Evolutionary conservation across 1,140 invertebrate species (phyloP), one percentile per base, ranked within the genome.

Genomic region (Acromyrmex charruanus): DNA sequence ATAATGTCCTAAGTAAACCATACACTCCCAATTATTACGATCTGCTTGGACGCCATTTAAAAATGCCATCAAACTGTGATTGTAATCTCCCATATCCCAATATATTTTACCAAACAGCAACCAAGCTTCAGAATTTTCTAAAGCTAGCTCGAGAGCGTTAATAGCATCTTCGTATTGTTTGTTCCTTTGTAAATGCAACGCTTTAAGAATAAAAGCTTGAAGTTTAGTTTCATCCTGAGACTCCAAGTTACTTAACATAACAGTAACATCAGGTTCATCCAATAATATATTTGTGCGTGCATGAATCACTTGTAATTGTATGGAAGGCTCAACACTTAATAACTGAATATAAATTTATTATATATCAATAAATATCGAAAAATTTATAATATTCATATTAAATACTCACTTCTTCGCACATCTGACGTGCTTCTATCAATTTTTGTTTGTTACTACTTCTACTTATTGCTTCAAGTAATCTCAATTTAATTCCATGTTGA

Each of bases 11-110:
- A 99, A 95, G 92, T 97, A 97, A 53, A 97, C 93, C 94, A 98
- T 98, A 90, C 97, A 97, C 87, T 97, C 96, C 91, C 96, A 97
- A 94, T 97, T 96, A 88, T 97, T 96, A 3, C 97, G 96, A 94
- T 98, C 96, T 18, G 97, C 91, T 92, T 98, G 97, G 2, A 98
- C 97, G 53, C 98, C 97, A 96, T 97, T 97, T 18, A 98, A 94
- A 90, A 98, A 96, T 86, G 96, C 96, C 85, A 96, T 95, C 35
- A 97, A 93, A 87, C 96, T 96, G 87, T 97, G 96, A 31, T 96
- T 94, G 94, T 96, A 96, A 63, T 97, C 93, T 35, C 95, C 91
- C 53, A 97, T 92, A 92, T 97, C 94, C 96, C 97, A 97, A 92
- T 97, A 96, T 77, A 97, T 95, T 92, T 96, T 96, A 16, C 97